Percentiles rank a stretch among this genome's conserved stretches.
Evolutionary conservation across 2,797 vertebrate species (phyloP).

Genomic region (Crossoptilon crossoptilon): DNA sequence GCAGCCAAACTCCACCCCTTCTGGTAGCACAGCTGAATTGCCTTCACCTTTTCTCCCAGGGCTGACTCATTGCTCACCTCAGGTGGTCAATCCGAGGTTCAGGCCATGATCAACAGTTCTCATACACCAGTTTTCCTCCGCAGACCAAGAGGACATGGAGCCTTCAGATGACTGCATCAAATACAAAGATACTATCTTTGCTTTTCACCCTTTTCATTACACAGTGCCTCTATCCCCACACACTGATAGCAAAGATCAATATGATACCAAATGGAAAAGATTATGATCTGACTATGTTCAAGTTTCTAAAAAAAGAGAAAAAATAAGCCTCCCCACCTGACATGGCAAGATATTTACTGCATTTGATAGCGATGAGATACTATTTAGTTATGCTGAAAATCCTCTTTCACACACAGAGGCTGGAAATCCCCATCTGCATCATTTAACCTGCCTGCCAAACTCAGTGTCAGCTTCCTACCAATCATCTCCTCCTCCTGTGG

Average conservation of each 20-base stretch:
- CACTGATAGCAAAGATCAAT: background rate
- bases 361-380: background rate
- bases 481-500: background rate
- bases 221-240: background rate
- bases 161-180: background rate
- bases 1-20: too few relatives aligned
- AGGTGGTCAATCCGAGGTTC: too few relatives aligned
- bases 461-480: background rate
- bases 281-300: background rate
- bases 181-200: background rate
- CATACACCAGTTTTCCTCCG: background rate
- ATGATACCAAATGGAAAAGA: background rate
- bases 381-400: background rate
- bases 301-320: background rate
- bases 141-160: accelerated
- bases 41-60: too few relatives aligned
- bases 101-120: too few relatives aligned
- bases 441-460: background rate
- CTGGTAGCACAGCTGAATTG: too few relatives aligned
- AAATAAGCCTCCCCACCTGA: background rate
- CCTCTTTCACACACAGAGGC: background rate
- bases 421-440: background rate
- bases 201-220: background rate
- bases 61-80: too few relatives aligned
- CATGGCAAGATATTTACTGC: background rate